Base-by-base conservation (phyloP, 2,113 vertebrate genomes). In the Pterophyllum scalare region DNA sequence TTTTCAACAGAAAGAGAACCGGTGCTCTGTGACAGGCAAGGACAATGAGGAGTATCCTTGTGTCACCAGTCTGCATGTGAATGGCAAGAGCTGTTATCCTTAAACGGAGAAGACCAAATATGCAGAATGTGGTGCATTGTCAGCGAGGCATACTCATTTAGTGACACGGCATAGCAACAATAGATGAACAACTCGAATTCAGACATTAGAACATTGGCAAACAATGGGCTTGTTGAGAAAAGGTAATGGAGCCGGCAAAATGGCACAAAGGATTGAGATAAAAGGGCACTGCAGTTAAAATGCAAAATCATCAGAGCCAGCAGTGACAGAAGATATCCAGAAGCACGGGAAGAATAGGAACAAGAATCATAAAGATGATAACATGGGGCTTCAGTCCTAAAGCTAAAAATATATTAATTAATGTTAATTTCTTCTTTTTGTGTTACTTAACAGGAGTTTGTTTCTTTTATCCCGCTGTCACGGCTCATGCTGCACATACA, bases 211-310 rank as follows among this genome's bases (percentile, higher is more conserved):
- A 91, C 90, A 77, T 70, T 65, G 84, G 89, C 90, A 90, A 91
- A 94, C 90, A 95, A 94, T 89, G 86, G 81, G 81, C 79, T 70
- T 81, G 88, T 90, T 84, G 89, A 89, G 85, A 84, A 93, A 93
- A 95, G 87, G 91, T 93, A 95, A 94, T 93, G 91, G 90, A 94
- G 93, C 91, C 88, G 52, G 91, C 56, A 40, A 52, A 88, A 88
- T 60, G 20, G 7, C 86, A 90, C 88, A 90, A 95, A 91, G 87
- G 80, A 67, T 49, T 0, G 80, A 90, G 88, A 93, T 89, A 92
- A 92, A 91, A 82, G 87, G 83, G 57, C 72, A 79, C 31, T 33
- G 59, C 81, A 56, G 88, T 90, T 84, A 78, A 88, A 91, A 93
- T 89, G 88, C 78, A 90, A 56, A 89, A 61, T 61, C 67, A 46